Percentiles rank a stretch among this genome's conserved stretches.
Conservation (phyloP, 1,140 invertebrate genomes). For the Nylanderia fulva region DNA sequence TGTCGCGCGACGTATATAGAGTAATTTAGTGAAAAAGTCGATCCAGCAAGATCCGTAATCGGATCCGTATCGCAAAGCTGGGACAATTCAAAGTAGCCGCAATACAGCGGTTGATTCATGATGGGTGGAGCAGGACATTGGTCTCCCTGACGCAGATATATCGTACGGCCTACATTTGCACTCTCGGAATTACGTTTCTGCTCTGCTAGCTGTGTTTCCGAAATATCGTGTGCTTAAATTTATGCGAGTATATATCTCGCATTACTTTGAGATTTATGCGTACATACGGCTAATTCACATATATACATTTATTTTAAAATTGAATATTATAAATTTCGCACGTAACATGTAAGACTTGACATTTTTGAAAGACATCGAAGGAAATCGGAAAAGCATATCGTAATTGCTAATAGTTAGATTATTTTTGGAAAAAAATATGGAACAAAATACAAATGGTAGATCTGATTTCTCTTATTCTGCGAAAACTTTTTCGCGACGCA, state of each 20-base stretch:
- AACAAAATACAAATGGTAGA: not conserved
- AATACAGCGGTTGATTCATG: conserved; percentile 75
- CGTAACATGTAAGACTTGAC: not conserved
- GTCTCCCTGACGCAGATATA: conserved; percentile 76
- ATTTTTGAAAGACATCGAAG: not conserved
- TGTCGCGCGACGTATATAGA: too few species aligned
- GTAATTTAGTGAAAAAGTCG: conserved; percentile 63
- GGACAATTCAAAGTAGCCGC: conserved; percentile 78
- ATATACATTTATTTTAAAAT: not conserved
- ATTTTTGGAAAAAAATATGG: not conserved
- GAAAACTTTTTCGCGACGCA: not conserved
- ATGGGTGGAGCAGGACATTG: conserved; percentile 74
- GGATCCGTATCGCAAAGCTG: conserved; percentile 49
- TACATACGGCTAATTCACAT: not conserved
- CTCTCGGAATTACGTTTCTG: conserved; percentile 70
- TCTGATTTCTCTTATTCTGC: not conserved
- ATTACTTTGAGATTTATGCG: conserved; percentile 2
- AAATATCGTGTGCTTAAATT: conserved; percentile 52
- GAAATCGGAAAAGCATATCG: not conserved
- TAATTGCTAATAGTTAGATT: not conserved
- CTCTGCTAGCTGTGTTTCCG: conserved; percentile 32
- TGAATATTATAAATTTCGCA: not conserved
- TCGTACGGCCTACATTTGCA: conserved; percentile 75
- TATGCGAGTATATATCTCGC: not conserved
- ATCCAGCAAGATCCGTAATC: conserved; percentile 66